phyloP scores from a whole-genome alignment of 1,140 invertebrate species.

The Teleopsis dalmanni region DNA sequence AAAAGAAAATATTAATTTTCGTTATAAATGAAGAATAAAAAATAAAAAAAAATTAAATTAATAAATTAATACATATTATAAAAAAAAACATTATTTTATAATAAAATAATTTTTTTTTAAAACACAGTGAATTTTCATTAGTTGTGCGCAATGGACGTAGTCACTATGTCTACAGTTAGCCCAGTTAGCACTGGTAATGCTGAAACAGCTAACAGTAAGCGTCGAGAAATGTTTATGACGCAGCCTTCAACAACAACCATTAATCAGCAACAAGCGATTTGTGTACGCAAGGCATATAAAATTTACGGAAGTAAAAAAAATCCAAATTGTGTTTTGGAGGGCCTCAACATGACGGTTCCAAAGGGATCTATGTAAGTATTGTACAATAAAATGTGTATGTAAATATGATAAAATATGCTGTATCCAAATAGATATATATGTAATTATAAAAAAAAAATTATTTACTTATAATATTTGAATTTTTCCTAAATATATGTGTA shows the following conservation, averaged over 20 bases:
- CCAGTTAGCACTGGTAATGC: too few relatives aligned
- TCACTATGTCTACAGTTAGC: too few relatives aligned
- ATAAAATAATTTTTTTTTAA: too few relatives aligned
- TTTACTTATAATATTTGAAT: neutral
- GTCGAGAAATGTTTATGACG: constrained; percentile 46
- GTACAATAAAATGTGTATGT: neutral
- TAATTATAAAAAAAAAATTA: neutral
- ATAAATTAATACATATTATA: neutral
- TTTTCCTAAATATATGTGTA: neutral
- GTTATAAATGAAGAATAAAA: neutral
- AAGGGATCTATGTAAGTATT: constrained; percentile 82
- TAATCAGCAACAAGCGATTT: constrained; percentile 69
- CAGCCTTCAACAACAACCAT: constrained; percentile 66
- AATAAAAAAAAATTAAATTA: neutral
- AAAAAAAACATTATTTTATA: neutral
- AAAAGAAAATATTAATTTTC: neutral
- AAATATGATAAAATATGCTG: neutral
- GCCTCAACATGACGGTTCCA: constrained; percentile 82
- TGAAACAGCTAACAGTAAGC: constrained; percentile 35
- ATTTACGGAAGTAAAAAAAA: constrained; percentile 75
- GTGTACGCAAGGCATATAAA: constrained; percentile 73
- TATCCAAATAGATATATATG: neutral
- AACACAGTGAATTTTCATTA: too few relatives aligned
- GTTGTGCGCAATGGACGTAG: too few relatives aligned
- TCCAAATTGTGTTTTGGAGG: constrained; percentile 76